Conservation (phyloP, 2,888 invertebrate species). For the Malacosoma neustria region DNA sequence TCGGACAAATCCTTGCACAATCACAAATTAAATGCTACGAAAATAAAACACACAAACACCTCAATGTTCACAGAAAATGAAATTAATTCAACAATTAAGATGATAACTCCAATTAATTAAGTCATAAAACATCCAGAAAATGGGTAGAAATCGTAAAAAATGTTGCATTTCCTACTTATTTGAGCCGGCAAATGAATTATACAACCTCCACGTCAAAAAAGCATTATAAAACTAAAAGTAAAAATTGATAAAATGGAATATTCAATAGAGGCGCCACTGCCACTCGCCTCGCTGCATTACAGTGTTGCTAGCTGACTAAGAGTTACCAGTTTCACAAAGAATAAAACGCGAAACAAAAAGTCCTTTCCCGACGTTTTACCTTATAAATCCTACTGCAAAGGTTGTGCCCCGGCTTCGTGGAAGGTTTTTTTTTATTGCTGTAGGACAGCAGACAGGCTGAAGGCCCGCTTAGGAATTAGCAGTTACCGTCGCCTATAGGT, state of each 20-base stretch:
- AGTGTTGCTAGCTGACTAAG: slow-evolving; percentile 3
- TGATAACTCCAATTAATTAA: slow-evolving; percentile 38
- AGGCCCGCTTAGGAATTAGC: too few relatives aligned
- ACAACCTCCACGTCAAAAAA: slow-evolving; percentile 49
- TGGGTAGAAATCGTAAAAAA: slow-evolving; percentile 38
- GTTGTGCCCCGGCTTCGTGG: too few relatives aligned
- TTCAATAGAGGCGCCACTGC: slow-evolving; percentile 22
- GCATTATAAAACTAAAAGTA: slow-evolving; percentile 56
- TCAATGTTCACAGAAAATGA: slow-evolving; percentile 35
- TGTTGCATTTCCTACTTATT: slow-evolving; percentile 50
- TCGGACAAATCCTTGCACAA: slow-evolving; percentile 60
- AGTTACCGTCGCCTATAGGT: too few relatives aligned
- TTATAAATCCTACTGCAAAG: too few relatives aligned
- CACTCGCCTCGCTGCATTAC: not conserved
- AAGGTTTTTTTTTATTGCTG: too few relatives aligned
- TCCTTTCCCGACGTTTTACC: too few relatives aligned
- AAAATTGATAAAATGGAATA: too few relatives aligned
- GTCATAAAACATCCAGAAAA: slow-evolving; percentile 53
- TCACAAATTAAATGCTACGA: slow-evolving; percentile 49
- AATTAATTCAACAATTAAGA: slow-evolving; percentile 32
- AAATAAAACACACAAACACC: slow-evolving; percentile 50
- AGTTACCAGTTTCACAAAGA: too few relatives aligned
- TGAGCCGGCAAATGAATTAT: slow-evolving; percentile 33
- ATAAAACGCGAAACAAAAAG: too few relatives aligned
- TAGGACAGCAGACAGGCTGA: too few relatives aligned